Conservation (phyloP, 2,113 vertebrate genomes). For the Pangasianodon gigas region DNA sequence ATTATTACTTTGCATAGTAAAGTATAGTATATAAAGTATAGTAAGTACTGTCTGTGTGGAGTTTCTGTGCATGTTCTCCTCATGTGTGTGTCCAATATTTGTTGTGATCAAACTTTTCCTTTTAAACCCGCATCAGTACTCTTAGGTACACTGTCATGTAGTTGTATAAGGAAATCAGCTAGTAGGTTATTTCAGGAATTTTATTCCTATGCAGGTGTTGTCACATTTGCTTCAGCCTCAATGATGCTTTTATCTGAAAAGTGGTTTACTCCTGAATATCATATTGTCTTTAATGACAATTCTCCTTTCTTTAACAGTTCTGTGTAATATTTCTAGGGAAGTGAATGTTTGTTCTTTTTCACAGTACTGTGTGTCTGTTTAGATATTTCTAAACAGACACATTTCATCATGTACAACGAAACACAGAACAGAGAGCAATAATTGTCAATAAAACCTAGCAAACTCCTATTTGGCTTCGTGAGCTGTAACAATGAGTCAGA, state of each 20-base stretch:
- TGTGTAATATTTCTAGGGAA: neutral
- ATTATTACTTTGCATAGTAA: neutral
- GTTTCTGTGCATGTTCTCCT: neutral
- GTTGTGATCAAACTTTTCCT: neutral
- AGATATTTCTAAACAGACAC: neutral
- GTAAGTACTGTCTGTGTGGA: neutral
- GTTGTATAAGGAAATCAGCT: neutral
- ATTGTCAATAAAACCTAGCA: neutral
- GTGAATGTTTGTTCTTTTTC: neutral
- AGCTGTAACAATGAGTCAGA: conserved; percentile 25
- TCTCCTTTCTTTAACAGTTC: neutral
- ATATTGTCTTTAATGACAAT: neutral
- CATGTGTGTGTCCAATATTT: neutral
- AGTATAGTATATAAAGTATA: neutral
- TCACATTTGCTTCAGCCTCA: neutral
- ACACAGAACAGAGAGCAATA: neutral
- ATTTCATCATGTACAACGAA: neutral
- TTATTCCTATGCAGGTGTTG: neutral
- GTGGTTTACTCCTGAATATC: neutral
- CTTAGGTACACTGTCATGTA: neutral
- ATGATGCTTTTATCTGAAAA: neutral
- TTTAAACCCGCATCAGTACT: neutral
- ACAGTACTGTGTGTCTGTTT: neutral
- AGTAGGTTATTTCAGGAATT: neutral
- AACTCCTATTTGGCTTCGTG: neutral